These are phyloP conservation scores for Platysteira castanea DNA, from an alignment of 2,113 vertebrate genomes.

Conservation along the genomic window DNA sequence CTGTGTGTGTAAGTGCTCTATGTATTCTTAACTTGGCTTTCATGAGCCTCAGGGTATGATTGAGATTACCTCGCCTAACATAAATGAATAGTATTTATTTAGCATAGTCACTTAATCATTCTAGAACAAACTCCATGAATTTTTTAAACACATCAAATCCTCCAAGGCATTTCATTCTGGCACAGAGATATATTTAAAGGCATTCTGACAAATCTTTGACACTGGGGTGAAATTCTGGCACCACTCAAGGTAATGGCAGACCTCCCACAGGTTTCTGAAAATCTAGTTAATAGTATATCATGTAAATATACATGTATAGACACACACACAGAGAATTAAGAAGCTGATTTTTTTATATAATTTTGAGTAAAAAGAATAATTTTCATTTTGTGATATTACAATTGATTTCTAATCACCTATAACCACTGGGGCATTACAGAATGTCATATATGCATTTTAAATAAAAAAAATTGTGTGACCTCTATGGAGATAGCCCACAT, in stretches of 20 bases:
- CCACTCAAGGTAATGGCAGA: neutral
- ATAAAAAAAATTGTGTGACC: neutral
- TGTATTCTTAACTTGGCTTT: neutral
- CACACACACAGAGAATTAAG: neutral
- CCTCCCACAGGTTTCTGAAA: neutral
- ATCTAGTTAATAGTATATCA: neutral
- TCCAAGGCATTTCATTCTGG: neutral
- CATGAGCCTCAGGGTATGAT: neutral
- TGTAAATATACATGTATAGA: neutral
- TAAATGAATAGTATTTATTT: conserved; percentile 30
- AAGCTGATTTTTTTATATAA: neutral
- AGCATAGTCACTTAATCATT: conserved; percentile 20
- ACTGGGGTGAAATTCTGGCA: neutral
- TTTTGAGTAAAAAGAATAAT: neutral
- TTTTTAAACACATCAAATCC: conserved; percentile 20
- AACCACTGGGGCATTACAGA: neutral
- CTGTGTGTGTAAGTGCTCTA: neutral
- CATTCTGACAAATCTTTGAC: neutral
- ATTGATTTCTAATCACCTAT: neutral
- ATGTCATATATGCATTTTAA: neutral
- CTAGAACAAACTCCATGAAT: conserved; percentile 13
- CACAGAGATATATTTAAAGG: conserved; percentile 1
- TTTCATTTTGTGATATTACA: neutral
- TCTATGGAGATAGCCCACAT: neutral
- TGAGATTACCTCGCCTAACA: neutral